Evolutionary conservation across 2,113 vertebrate species (phyloP), one percentile per base, ranked within the genome.

Genomic region (Chaetura pelagica): DNA sequence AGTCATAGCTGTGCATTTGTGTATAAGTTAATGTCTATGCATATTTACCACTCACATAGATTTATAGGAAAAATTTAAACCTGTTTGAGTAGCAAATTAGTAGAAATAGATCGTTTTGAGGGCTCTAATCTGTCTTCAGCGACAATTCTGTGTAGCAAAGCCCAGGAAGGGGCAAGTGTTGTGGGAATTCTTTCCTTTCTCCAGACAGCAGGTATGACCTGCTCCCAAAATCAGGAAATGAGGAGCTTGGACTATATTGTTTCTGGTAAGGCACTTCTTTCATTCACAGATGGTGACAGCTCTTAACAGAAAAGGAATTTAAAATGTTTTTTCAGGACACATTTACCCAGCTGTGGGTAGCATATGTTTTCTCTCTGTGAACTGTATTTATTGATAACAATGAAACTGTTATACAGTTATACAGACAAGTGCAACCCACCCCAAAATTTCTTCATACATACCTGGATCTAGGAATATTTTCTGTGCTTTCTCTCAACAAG

Each of bases 401-500:
- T 49, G 12, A 74, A n/a, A 84, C 19, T 15, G 19, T 49, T 54
- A 81, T 38, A 66, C 35, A 38, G 38, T 38, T 38, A 38, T 38
- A 38, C 38, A 38, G 15, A 81, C 19, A 76, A 78, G 30, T 34
- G 38, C 82, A 83, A 84, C 22, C 16, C 54, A 61, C 10, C 15
- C 46, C 22, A 62, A 66, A 86, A n/a, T 6, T 5, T 77, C 17
- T 66, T 74, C 89, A 86, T 96, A 93, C 93, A 66, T 97, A 99
- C 98, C 99, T 99, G 91, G 98, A 98, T 97, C 98, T 99, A 95
- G 99, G 99, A 92, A 98, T 96, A 40, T 98, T 98, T 97, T 99
- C 99, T 98, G 98, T 97, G 97, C 98, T 99, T 97, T 99, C 99
- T 96, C 98, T 98, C 98, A 99, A 95, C 97, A 99, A 98, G 91